phyloP scores from a whole-genome alignment of 2,113 vertebrate genomes.

The Rhinolophus sinicus region DNA sequence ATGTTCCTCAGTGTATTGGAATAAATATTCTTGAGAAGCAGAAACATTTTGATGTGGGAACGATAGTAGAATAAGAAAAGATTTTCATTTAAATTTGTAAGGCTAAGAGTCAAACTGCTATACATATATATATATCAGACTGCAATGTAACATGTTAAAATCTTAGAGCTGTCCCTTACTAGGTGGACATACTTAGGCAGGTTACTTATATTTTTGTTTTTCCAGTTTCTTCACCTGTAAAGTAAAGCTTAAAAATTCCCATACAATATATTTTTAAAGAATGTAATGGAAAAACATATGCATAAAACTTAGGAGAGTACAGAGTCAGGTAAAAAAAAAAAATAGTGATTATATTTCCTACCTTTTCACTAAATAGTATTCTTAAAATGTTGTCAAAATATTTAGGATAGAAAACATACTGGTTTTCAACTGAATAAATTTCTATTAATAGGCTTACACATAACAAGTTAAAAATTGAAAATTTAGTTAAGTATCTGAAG shows the following conservation, averaged over 20 bases:
- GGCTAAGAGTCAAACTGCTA: background rate
- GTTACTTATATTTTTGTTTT: background rate
- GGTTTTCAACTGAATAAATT: background rate
- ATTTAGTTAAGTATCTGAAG: background rate
- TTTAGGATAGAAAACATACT: background rate
- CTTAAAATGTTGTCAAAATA: constrained; percentile 30
- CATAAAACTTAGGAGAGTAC: background rate
- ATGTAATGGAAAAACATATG: background rate
- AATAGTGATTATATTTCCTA: background rate
- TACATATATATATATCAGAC: background rate
- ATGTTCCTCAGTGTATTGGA: background rate
- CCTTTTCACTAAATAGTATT: background rate
- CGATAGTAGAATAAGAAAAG: background rate
- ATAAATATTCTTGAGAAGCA: background rate
- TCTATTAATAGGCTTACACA: background rate
- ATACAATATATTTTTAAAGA: background rate
- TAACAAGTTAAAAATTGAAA: background rate
- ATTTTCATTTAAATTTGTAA: background rate
- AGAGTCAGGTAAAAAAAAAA: background rate
- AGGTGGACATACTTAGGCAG: background rate
- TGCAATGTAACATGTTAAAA: background rate
- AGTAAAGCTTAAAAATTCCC: background rate
- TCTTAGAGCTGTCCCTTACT: background rate
- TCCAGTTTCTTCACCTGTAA: background rate
- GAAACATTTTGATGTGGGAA: background rate